Percentiles rank a stretch among this genome's conserved stretches.
These are phyloP conservation scores for Suncus etruscus DNA, from an alignment of 2,113 vertebrate species.

Conservation along the genomic window DNA sequence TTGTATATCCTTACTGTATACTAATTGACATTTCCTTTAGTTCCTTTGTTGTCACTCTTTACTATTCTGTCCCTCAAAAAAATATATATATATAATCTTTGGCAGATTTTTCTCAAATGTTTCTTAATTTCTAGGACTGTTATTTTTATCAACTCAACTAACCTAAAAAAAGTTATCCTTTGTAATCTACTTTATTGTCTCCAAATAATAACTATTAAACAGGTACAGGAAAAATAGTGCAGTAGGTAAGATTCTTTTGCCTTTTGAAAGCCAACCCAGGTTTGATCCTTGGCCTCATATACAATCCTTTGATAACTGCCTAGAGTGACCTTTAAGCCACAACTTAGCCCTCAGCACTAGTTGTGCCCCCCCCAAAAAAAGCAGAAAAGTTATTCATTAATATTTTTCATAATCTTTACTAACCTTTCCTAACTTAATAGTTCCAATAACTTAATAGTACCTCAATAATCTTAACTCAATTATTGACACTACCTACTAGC, in stretches of 20 bases:
- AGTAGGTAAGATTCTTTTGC: too few relatives aligned
- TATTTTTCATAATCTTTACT: too few relatives aligned
- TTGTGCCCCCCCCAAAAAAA: too few relatives aligned
- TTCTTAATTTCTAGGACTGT: background rate
- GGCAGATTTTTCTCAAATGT: background rate
- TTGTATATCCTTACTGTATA: background rate
- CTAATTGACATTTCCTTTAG: background rate
- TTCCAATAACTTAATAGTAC: background rate
- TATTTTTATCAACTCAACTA: background rate
- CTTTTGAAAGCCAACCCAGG: too few relatives aligned
- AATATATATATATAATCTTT: background rate
- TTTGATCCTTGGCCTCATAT: too few relatives aligned
- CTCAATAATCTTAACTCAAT: constrained; percentile 26
- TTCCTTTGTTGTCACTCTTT: background rate
- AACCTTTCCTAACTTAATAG: background rate
- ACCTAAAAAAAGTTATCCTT: background rate
- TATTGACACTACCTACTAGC: constrained; percentile 6
- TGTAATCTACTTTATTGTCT: background rate
- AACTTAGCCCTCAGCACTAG: too few relatives aligned
- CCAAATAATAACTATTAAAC: constrained; percentile 11
- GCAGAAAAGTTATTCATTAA: too few relatives aligned
- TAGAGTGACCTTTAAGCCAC: too few relatives aligned
- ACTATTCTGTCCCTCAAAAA: background rate
- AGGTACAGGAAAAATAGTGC: too few relatives aligned
- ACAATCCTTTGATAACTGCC: too few relatives aligned